Evolutionary conservation across 2,888 invertebrate species (phyloP).

Genomic region (Neocrepidodera transversa): DNA sequence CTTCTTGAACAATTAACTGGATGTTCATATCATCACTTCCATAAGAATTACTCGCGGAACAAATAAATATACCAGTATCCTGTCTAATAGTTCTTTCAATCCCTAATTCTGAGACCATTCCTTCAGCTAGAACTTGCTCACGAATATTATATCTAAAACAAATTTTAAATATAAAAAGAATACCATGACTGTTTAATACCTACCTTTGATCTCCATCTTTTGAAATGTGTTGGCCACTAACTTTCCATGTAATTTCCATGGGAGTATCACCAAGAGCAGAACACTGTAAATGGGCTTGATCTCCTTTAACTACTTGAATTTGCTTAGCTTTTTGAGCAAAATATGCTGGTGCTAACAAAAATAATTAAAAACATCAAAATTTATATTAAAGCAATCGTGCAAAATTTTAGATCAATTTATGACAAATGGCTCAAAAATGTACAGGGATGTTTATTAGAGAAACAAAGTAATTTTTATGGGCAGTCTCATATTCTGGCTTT

Average conservation of each 20-base stretch:
- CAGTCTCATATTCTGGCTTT: too few species aligned
- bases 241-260: slow-evolving; percentile 84
- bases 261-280: slow-evolving; percentile 89
- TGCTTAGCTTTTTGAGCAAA: slow-evolving; percentile 84
- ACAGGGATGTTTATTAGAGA: too few species aligned
- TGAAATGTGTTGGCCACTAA: slow-evolving; percentile 76
- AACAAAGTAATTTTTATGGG: too few species aligned
- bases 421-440: too few species aligned
- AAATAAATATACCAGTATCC: slow-evolving; percentile 88
- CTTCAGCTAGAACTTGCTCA: slow-evolving; percentile 79
- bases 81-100: slow-evolving; percentile 85
- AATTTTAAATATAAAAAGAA: slow-evolving; percentile 47
- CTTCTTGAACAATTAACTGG: slow-evolving; percentile 89
- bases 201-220: slow-evolving; percentile 71
- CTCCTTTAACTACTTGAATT: slow-evolving; percentile 82
- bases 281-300: slow-evolving; percentile 84
- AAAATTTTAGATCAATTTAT: too few species aligned
- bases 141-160: slow-evolving; percentile 71
- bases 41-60: slow-evolving; percentile 87
- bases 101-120: slow-evolving; percentile 84
- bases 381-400: not conserved
- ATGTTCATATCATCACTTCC: slow-evolving; percentile 91
- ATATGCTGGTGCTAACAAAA: slow-evolving; percentile 76
- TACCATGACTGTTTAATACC: not conserved
- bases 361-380: not conserved